Base-by-base conservation (phyloP, 92 coral and sea anemone species). In the Blastomussa wellsi region DNA sequence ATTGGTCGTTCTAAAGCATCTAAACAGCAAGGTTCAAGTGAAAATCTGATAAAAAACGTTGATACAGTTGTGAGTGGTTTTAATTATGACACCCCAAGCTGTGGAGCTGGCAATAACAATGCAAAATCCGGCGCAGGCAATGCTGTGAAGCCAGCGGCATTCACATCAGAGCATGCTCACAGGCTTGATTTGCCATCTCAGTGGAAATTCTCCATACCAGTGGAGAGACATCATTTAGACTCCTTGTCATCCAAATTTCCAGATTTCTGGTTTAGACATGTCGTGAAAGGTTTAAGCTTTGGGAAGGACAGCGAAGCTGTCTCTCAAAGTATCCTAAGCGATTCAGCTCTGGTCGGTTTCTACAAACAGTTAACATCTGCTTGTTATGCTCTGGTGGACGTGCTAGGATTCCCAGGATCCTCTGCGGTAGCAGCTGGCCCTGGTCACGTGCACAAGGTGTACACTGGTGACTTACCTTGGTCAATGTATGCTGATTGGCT, bases 331-430 rank as follows among this genome's bases (percentile, higher is more conserved):
- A 57, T 92, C 26, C 86, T 74, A 1, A 77, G 84, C 31, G 95
- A 94, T 70, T 72, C 86, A 8, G 83, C 79, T 26, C 78, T 93
- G 77, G 48, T 72, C 57, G 75, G 52, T 17, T 55, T 92, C 48
- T 92, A 91, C 82, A 78, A 88, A 73, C 88, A 83, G 55, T 78
- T 97, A 22, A 92, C 90, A 4, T 86, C 92, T 78, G 84, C 92
- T 10, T 93, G 98, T 79, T 97, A 92, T 79, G 91, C 97, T 15
- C 57, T 97, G n/a, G 93, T 97, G 11, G 98, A 97, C 33, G 81
- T 95, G 62, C 79, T 93, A 65, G 98, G 99, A 28, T 93, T 92
- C 72, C 99, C 95, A 64, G 99, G 98, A 33, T 89, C 95, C 37
- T 88, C 98, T 19, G 90, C 90, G 12, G 68, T 62, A 9, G 80